Percentiles rank a stretch among this genome's conserved stretches.
Conservation (phyloP, 2,797 vertebrate species). For the Pyrocephalus nanus region DNA sequence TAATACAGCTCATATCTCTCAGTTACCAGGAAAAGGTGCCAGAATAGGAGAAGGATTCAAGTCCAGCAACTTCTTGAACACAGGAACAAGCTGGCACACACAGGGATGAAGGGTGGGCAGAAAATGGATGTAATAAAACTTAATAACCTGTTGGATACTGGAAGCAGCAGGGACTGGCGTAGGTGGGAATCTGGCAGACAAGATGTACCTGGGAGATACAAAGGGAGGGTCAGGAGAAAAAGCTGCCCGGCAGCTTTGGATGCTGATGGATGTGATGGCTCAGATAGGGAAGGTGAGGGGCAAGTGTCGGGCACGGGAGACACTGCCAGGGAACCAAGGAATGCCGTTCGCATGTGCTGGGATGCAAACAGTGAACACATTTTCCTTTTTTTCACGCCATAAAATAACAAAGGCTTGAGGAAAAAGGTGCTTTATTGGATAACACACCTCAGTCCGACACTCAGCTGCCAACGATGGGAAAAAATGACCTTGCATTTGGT, state of each 20-base stretch:
- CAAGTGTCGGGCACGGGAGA: rapidly evolving
- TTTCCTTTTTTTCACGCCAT: neutral
- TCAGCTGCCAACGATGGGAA: neutral
- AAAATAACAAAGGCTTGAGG: neutral
- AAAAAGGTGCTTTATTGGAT: neutral
- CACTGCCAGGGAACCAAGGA: rapidly evolving
- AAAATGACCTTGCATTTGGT: neutral
- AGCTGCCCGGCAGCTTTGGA: neutral
- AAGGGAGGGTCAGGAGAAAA: neutral
- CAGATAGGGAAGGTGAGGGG: no score
- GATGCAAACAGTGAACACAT: neutral
- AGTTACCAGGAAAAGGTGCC: neutral
- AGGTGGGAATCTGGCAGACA: neutral
- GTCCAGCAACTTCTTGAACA: neutral
- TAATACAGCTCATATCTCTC: neutral
- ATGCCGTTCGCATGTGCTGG: rapidly evolving
- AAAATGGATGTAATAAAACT: neutral
- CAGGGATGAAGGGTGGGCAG: neutral
- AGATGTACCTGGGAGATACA: neutral
- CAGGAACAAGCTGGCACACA: neutral
- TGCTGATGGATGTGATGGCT: neutral
- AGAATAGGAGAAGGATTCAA: neutral
- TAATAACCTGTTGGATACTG: neutral
- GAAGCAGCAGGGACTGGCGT: neutral
- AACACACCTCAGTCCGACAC: neutral